Evolutionary conservation across 1,140 invertebrate species (phyloP).

Genomic region (Monomorium pharaonis): DNA sequence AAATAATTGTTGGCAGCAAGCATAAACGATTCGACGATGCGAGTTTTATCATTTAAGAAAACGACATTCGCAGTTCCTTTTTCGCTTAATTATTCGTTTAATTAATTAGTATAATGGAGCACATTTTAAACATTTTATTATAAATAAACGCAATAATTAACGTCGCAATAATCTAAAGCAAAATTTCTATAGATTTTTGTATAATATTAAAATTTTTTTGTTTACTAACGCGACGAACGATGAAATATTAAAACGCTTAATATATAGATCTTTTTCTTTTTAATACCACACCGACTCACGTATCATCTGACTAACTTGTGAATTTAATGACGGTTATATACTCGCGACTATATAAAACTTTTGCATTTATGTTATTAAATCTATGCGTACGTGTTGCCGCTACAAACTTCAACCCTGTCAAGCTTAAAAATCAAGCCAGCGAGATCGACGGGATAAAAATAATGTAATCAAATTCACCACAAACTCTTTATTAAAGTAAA

Average conservation of each 20-base stretch:
- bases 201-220: not conserved
- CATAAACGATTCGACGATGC: not conserved
- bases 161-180: not conserved
- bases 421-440: constrained; percentile 7
- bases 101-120: not conserved
- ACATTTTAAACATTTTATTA: not conserved
- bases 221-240: not conserved
- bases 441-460: not conserved
- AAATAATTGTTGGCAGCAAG: constrained; percentile 46
- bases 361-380: constrained; percentile 22
- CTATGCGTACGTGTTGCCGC: not conserved
- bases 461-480: constrained; percentile 40
- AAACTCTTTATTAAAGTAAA: constrained; percentile 3
- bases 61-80: not conserved
- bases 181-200: not conserved
- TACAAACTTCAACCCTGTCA: not conserved
- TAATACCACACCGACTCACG: not conserved
- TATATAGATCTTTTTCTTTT: not conserved
- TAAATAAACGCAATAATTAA: not conserved
- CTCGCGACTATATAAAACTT: constrained; percentile 10
- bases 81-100: constrained; percentile 28
- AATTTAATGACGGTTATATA: not conserved
- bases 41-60: not conserved
- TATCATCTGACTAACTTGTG: constrained; percentile 6
- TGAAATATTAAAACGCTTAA: not conserved